phyloP scores from a whole-genome alignment of 2,888 invertebrate species.

The Chelonus formosanus region DNA sequence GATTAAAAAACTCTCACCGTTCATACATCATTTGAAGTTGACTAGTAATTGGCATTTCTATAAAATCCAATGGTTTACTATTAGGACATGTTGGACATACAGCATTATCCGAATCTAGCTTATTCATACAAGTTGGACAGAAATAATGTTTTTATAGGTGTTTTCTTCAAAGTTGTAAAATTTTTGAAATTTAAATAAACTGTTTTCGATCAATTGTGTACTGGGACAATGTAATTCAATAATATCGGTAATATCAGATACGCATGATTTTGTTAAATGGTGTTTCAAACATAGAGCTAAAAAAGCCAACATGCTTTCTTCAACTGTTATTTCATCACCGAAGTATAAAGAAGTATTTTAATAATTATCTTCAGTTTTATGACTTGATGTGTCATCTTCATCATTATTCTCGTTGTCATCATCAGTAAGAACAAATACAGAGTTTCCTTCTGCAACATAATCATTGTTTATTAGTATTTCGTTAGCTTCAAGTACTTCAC shows the following conservation, averaged over 20 bases:
- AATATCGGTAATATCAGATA: conserved; percentile 16
- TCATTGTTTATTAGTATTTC: too few relatives aligned
- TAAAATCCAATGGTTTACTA: conserved; percentile 18
- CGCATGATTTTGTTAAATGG: not conserved
- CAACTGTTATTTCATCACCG: conserved; percentile 15
- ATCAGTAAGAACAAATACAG: too few relatives aligned
- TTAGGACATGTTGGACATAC: conserved; percentile 12
- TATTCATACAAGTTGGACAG: conserved; percentile 14
- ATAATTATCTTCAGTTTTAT: too few relatives aligned
- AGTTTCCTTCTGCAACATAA: too few relatives aligned
- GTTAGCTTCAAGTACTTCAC: too few relatives aligned
- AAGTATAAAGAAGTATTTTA: conserved; percentile 13
- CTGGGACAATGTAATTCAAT: conserved; percentile 16
- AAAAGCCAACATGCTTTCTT: conserved; percentile 17
- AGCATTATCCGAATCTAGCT: not conserved
- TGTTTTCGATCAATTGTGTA: not conserved
- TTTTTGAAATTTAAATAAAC: conserved; percentile 25
- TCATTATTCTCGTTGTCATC: too few relatives aligned
- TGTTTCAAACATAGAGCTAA: conserved; percentile 20
- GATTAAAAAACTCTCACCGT: conserved; percentile 11
- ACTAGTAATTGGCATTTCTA: conserved; percentile 14
- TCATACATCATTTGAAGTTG: conserved; percentile 20
- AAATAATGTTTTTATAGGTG: conserved; percentile 17
- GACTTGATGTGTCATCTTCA: too few relatives aligned
- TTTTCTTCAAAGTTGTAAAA: conserved; percentile 6